Evolutionary conservation across 2,888 invertebrate genomes (phyloP).

Genomic region (Pseudococcus viburni): DNA sequence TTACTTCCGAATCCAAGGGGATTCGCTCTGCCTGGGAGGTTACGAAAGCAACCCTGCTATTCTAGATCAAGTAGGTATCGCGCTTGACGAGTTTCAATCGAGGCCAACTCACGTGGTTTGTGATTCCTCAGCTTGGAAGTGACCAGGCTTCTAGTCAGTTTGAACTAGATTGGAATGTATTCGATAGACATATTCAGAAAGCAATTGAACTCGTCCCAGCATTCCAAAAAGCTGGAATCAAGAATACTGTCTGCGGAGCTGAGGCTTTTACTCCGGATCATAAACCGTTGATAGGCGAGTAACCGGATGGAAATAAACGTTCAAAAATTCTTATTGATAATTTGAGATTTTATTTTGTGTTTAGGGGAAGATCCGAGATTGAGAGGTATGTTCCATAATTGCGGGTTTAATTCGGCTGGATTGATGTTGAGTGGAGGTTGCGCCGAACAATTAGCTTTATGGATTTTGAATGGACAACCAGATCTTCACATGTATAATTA

Average conservation of each 20-base stretch:
- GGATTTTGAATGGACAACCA: constrained; percentile 88
- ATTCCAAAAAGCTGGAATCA: constrained; percentile 83
- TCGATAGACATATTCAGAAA: constrained; percentile 81
- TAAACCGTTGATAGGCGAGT: constrained; percentile 83
- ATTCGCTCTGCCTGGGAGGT: constrained; percentile 87
- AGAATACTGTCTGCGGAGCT: constrained; percentile 90
- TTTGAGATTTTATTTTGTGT: not conserved
- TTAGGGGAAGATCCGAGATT: constrained; percentile 73
- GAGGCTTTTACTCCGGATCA: constrained; percentile 95
- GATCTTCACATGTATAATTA: constrained; percentile 88
- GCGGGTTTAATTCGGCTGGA: constrained; percentile 91
- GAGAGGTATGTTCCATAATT: constrained; percentile 85
- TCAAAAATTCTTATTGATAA: not conserved
- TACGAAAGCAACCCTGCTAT: constrained; percentile 90
- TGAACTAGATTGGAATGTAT: constrained; percentile 88
- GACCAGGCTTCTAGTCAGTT: constrained; percentile 70
- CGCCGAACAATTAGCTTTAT: constrained; percentile 86
- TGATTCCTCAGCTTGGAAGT: constrained; percentile 33
- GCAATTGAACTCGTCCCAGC: constrained; percentile 83
- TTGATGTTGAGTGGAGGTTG: constrained; percentile 94
- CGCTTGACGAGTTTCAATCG: not conserved
- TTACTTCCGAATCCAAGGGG: constrained; percentile 88
- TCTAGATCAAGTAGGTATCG: constrained; percentile 78
- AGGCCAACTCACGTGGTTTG: not conserved
- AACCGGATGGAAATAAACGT: not conserved